Percentiles rank a stretch among this genome's conserved stretches.
Conservation (phyloP, 2,113 vertebrate genomes). For the Myocastor coypus region DNA sequence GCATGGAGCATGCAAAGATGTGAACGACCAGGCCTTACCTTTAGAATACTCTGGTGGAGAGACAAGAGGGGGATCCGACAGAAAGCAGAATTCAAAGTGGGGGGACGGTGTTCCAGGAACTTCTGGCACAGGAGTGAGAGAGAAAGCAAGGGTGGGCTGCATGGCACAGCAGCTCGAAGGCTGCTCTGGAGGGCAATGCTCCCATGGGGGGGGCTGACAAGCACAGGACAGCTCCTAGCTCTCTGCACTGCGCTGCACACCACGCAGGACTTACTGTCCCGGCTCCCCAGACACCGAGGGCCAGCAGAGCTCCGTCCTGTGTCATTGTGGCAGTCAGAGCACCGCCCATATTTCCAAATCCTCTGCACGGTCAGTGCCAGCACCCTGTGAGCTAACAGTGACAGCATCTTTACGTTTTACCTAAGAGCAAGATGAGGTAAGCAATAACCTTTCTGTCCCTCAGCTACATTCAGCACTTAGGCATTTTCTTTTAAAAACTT, state of each 20-base stretch:
- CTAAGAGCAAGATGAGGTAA: background rate
- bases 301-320: background rate
- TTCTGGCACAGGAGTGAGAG: background rate
- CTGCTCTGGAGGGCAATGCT: background rate
- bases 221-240: background rate
- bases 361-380: background rate
- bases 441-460: background rate
- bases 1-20: background rate
- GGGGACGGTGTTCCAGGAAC: background rate
- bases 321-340: background rate
- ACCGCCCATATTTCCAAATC: background rate
- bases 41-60: background rate
- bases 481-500: background rate
- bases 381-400: background rate
- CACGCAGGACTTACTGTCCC: background rate
- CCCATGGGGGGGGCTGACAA: too few relatives aligned
- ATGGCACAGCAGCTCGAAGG: background rate
- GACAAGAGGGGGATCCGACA: background rate
- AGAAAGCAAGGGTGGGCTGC: background rate
- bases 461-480: background rate
- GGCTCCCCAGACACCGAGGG: background rate
- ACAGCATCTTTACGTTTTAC: slow-evolving; percentile 16
- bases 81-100: background rate
- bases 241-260: background rate
- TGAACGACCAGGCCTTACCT: background rate